Evolutionary conservation across 2,113 vertebrate genomes (phyloP), one percentile per base, ranked within the genome.

Genomic region (Vidua macroura): DNA sequence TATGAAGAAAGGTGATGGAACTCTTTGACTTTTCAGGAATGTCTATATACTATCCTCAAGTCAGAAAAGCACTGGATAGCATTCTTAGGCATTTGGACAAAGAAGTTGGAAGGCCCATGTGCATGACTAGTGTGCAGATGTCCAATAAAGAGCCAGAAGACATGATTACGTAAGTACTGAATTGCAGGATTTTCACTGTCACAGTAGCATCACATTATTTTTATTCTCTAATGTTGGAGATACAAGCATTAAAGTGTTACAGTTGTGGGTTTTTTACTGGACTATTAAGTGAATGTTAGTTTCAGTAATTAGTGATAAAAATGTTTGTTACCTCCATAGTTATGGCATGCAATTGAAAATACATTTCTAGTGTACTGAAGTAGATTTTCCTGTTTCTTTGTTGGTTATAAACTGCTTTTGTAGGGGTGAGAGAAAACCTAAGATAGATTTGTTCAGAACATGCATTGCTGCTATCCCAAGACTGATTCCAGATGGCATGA

Each of bases 61-160:
- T 99, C 73, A 98, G 99, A 94, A 99, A 99, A 96, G 99, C 99
- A 6, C 96, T 99, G 72, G 99, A 99, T 82, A 99, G 98, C 98
- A 99, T 99, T 93, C 98, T 99, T 69, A 98, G 99, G 66, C 99
- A 99, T 96, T 97, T 99, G 95, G 99, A 99, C 98, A 99, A 99
- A 97, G 99, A 99, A 95, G 99, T 99, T 93, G 99, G 99, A 53
- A 98, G 99, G 85, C 99, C 99, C 14, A 99, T 99, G 99, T 99
- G 99, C 94, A 99, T 99, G 99, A 99, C 99, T 31, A 99, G 97
- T 30, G 98, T 99, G 56, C 99, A 99, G 97, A 99, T 99, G 99
- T 99, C 99, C 78, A 99, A 99, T 93, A 99, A 99, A 95, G 99
- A 99, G 86, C 99, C 99, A 10, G 99, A 99, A 97, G 99, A 99